These are phyloP conservation scores for Drosophila antonietae DNA, from an alignment of 2,888 invertebrate genomes.

Conservation along the genomic window DNA sequence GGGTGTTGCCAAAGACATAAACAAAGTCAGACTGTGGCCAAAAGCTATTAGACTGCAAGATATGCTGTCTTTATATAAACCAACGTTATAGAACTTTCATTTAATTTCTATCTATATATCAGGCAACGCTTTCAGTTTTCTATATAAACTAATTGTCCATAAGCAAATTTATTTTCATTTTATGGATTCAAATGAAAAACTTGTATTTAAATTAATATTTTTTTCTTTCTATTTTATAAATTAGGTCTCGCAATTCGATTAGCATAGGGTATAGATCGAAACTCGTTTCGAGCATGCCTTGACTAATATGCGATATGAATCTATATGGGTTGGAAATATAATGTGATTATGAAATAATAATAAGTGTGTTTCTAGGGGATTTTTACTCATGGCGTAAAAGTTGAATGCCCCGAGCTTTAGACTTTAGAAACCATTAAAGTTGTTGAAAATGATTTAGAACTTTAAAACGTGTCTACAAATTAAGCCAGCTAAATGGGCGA, in stretches of 20 bases:
- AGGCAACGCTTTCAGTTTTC: background rate
- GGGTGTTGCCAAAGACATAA: conserved; percentile 19
- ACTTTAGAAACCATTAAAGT: conserved; percentile 46
- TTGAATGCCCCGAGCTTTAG: conserved; percentile 66
- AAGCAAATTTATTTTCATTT: background rate
- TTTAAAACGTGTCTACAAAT: conserved; percentile 33
- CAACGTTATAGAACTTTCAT: background rate
- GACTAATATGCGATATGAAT: conserved; percentile 33
- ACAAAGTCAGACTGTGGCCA: conserved; percentile 1
- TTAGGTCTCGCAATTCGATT: background rate
- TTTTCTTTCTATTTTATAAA: background rate
- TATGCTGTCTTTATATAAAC: background rate
- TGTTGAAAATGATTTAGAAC: conserved; percentile 65
- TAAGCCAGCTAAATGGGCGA: conserved; percentile 12
- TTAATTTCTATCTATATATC: background rate
- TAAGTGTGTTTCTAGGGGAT: background rate
- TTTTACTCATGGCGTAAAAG: conserved; percentile 36
- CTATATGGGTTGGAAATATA: conserved; percentile 40
- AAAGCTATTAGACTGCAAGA: background rate
- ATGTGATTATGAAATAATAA: conserved; percentile 32
- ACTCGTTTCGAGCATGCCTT: conserved; percentile 38
- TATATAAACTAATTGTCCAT: background rate
- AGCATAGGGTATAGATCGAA: conserved; percentile 5
- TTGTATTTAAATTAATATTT: background rate
- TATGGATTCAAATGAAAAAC: background rate